phyloP scores from a whole-genome alignment of 1,140 invertebrate genomes.

The Tetragnatha versicolor region DNA sequence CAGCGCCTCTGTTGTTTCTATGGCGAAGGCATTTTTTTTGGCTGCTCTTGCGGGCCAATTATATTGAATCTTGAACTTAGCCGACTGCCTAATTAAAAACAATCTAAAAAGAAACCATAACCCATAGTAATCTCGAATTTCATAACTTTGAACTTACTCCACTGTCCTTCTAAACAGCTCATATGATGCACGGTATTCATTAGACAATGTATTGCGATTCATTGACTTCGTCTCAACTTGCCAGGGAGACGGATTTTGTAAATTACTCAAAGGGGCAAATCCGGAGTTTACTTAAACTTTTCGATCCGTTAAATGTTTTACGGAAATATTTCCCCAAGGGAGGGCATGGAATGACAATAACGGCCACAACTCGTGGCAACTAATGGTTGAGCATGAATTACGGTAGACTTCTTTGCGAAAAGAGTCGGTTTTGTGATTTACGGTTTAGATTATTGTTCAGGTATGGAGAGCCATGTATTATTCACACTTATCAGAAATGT shows the following conservation, averaged over 20 bases:
- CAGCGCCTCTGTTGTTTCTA: too few species aligned
- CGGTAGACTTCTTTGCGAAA: background rate
- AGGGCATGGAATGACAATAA: background rate
- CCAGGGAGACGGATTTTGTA: background rate
- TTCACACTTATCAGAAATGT: background rate
- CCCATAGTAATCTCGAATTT: too few species aligned
- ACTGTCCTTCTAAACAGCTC: too few species aligned
- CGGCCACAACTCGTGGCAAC: background rate
- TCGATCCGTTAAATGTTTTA: conserved; percentile 9
- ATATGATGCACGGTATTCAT: conserved; percentile 2
- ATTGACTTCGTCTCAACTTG: conserved; percentile 22
- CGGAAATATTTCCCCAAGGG: conserved; percentile 19
- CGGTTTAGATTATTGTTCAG: background rate
- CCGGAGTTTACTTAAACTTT: conserved; percentile 10
- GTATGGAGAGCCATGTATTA: conserved; percentile 1
- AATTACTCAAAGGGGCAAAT: conserved; percentile 7
- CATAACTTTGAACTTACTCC: too few species aligned
- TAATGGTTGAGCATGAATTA: background rate
- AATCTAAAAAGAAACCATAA: too few species aligned
- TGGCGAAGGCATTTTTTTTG: too few species aligned
- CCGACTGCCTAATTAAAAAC: too few species aligned
- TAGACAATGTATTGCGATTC: conserved; percentile 22
- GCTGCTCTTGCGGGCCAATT: too few species aligned
- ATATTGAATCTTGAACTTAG: too few species aligned
- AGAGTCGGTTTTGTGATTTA: conserved; percentile 13